phyloP scores from a whole-genome alignment of 2,888 invertebrate genomes.

The Drosophila robusta region DNA sequence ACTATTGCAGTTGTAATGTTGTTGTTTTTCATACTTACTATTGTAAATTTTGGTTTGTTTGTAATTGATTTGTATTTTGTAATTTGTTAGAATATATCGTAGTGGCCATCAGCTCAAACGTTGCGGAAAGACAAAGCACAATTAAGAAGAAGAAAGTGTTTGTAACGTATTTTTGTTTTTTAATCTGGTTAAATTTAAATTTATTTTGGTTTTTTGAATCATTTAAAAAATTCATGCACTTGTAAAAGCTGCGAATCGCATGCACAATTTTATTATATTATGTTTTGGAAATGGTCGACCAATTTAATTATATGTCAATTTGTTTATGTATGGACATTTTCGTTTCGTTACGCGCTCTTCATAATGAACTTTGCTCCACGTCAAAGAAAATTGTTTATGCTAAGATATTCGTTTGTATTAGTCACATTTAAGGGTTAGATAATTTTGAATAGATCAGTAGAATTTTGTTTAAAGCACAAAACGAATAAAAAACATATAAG shows the following conservation, averaged over 20 bases:
- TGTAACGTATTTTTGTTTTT: constrained; percentile 52
- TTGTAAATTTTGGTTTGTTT: constrained; percentile 81
- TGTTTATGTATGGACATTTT: constrained; percentile 5
- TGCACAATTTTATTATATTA: constrained; percentile 40
- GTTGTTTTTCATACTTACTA: constrained; percentile 84
- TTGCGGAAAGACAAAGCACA: constrained; percentile 86
- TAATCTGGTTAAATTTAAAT: constrained; percentile 53
- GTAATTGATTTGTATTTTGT: constrained; percentile 80
- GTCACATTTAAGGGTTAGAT: constrained; percentile 65
- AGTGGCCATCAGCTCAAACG: constrained; percentile 85
- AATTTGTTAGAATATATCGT: constrained; percentile 83
- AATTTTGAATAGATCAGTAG: constrained; percentile 39
- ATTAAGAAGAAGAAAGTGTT: constrained; percentile 83
- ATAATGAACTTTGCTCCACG: constrained; percentile 77
- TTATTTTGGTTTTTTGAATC: constrained; percentile 33
- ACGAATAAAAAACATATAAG: constrained; percentile 17
- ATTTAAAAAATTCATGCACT: constrained; percentile 52
- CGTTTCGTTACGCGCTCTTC: constrained; percentile 63
- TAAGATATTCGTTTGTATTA: constrained; percentile 56
- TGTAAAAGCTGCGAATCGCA: constrained; percentile 42
- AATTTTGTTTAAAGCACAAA: constrained; percentile 49
- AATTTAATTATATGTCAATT: constrained; percentile 24
- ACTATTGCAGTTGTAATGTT: constrained; percentile 47
- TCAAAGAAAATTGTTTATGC: constrained; percentile 65
- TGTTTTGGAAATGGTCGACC: constrained; percentile 35